phyloP scores from a whole-genome alignment of 2,113 vertebrate genomes.

The Ammodytes dubius region DNA sequence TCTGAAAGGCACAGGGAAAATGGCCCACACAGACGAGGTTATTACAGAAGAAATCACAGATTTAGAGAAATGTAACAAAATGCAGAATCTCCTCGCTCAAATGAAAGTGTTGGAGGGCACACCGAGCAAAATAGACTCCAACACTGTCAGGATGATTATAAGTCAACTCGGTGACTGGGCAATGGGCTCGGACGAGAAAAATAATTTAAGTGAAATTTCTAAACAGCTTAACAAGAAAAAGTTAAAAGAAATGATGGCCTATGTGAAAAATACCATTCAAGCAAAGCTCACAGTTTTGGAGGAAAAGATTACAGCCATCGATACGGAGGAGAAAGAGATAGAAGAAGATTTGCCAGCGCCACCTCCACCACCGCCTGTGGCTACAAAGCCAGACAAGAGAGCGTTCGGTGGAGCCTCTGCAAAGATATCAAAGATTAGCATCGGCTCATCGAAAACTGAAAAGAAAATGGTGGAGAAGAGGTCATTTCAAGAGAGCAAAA shows the following conservation, averaged over 20 bases:
- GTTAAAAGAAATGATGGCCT: constrained; percentile 86
- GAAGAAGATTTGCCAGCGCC: not conserved
- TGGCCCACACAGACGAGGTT: constrained; percentile 54
- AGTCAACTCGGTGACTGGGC: constrained; percentile 87
- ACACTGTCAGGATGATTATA: constrained; percentile 84
- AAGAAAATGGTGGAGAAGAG: constrained; percentile 74
- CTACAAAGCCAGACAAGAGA: constrained; percentile 72
- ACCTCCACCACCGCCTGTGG: constrained; percentile 3
- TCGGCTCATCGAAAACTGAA: constrained; percentile 77
- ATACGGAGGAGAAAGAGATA: constrained; percentile 72
- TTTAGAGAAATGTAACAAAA: constrained; percentile 84
- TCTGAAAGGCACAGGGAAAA: constrained; percentile 40
- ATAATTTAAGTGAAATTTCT: constrained; percentile 75
- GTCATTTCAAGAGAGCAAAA: constrained; percentile 69
- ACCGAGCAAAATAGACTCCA: constrained; percentile 82
- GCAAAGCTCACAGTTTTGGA: constrained; percentile 84
- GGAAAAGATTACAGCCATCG: constrained; percentile 69
- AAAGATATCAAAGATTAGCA: constrained; percentile 81
- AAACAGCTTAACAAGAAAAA: constrained; percentile 86
- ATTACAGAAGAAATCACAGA: constrained; percentile 78
- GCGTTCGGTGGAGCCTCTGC: constrained; percentile 57
- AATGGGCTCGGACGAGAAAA: constrained; percentile 83
- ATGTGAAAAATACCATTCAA: constrained; percentile 83
- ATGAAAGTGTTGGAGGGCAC: constrained; percentile 87
- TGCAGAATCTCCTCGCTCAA: constrained; percentile 85